Conservation (phyloP, 1,140 invertebrate species). For the Caenorhabditis tropicalis region DNA sequence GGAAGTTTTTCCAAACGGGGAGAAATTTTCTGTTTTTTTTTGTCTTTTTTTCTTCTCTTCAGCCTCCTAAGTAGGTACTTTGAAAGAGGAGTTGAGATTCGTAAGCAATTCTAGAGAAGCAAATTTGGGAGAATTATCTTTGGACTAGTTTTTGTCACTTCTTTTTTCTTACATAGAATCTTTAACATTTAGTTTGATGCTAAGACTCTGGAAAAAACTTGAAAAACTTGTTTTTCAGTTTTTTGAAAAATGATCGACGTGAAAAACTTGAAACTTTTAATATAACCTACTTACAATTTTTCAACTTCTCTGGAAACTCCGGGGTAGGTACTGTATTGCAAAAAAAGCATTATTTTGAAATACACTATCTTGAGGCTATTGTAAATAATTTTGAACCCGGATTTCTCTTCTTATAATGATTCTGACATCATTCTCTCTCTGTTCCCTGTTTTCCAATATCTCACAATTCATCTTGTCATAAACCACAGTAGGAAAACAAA, state of each 20-base stretch:
- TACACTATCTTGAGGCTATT: not conserved
- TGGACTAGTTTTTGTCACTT: not conserved
- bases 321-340: too few relatives aligned
- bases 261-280: too few relatives aligned
- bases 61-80: not conserved
- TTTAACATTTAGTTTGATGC: not conserved
- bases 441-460: too few relatives aligned
- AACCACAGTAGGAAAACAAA: too few relatives aligned
- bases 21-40: not conserved
- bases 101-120: not conserved
- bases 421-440: too few relatives aligned
- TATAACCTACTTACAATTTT: too few relatives aligned
- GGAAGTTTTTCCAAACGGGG: not conserved
- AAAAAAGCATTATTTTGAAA: not conserved
- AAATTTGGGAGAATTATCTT: conserved; percentile 14
- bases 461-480: too few relatives aligned
- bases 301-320: too few relatives aligned
- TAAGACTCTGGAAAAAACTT: too few relatives aligned
- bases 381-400: not conserved
- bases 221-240: too few relatives aligned
- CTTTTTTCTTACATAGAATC: not conserved
- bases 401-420: too few relatives aligned
- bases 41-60: not conserved
- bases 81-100: not conserved
- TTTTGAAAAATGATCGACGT: too few relatives aligned